phyloP scores from a whole-genome alignment of 2,113 vertebrate genomes.

The Rhinopomastus cyanomelas region DNA sequence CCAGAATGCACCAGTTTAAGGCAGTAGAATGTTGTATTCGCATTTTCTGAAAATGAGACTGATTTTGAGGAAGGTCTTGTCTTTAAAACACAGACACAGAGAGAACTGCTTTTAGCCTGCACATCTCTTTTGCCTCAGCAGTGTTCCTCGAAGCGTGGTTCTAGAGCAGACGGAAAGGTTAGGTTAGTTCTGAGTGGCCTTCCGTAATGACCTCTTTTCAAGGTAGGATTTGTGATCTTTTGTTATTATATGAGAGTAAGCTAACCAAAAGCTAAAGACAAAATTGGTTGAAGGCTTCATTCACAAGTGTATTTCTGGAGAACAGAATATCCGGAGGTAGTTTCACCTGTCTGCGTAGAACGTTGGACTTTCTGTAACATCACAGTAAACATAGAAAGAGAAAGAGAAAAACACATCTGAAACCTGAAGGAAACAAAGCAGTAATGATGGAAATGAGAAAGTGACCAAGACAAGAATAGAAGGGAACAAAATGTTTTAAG shows the following conservation, averaged over 20 bases:
- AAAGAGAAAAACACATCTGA: constrained; percentile 9
- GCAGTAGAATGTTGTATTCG: neutral
- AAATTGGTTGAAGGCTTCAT: neutral
- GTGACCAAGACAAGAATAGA: constrained; percentile 2
- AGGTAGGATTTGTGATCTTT: neutral
- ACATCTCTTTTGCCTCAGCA: neutral
- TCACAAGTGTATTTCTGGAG: neutral
- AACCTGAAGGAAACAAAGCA: constrained; percentile 10
- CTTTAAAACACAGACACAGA: neutral
- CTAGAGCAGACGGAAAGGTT: neutral
- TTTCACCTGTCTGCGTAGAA: constrained; percentile 1
- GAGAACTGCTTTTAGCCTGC: neutral
- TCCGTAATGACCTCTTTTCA: neutral
- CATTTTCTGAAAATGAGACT: neutral
- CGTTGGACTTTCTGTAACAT: neutral
- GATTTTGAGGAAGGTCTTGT: neutral
- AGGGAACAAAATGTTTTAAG: constrained; percentile 34
- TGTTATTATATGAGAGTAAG: neutral
- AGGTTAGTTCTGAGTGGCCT: neutral
- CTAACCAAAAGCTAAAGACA: neutral
- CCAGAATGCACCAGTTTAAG: neutral
- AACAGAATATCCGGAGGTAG: neutral
- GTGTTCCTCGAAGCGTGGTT: neutral
- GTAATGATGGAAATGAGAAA: constrained; percentile 19
- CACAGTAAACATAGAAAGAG: constrained; percentile 1